phyloP scores from a whole-genome alignment of 1,140 invertebrate genomes.

The Antheraea mylitta region DNA sequence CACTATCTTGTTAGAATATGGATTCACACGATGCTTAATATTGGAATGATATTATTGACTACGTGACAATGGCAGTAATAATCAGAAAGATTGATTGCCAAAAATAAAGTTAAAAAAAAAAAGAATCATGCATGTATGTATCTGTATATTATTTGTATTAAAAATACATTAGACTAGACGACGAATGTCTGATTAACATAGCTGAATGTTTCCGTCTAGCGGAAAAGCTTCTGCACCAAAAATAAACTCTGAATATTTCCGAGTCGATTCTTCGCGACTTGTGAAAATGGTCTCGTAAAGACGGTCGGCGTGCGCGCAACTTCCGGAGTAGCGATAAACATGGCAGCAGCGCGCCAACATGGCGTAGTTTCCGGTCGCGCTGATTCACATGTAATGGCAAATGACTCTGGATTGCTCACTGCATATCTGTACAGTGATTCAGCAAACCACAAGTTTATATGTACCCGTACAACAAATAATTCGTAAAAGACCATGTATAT shows the following conservation, averaged over 20 bases:
- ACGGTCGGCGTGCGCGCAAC: conserved; percentile 73
- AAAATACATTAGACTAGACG: conserved; percentile 61
- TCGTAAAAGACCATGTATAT: not conserved
- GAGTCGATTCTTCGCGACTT: conserved; percentile 54
- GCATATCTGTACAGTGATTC: conserved; percentile 73
- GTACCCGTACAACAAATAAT: not conserved
- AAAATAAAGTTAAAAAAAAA: too few relatives aligned
- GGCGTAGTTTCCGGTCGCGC: conserved; percentile 72
- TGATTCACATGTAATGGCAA: conserved; percentile 70
- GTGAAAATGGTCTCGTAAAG: conserved; percentile 70
- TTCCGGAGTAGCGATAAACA: conserved; percentile 74
- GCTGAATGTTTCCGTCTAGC: conserved; percentile 62
- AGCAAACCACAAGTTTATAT: conserved; percentile 25
- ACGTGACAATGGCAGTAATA: too few relatives aligned
- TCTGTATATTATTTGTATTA: conserved; percentile 57
- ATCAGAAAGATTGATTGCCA: too few relatives aligned
- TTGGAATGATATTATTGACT: too few relatives aligned
- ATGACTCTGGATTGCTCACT: conserved; percentile 66
- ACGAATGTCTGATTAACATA: conserved; percentile 67
- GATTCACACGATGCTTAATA: too few relatives aligned
- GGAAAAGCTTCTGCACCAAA: conserved; percentile 68
- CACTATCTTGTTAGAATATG: too few relatives aligned
- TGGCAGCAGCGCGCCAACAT: conserved; percentile 73
- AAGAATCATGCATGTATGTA: conserved; percentile 40
- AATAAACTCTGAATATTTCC: conserved; percentile 73